phyloP scores from a whole-genome alignment of 2,113 vertebrate species.

The Mormoops blainvillei region DNA sequence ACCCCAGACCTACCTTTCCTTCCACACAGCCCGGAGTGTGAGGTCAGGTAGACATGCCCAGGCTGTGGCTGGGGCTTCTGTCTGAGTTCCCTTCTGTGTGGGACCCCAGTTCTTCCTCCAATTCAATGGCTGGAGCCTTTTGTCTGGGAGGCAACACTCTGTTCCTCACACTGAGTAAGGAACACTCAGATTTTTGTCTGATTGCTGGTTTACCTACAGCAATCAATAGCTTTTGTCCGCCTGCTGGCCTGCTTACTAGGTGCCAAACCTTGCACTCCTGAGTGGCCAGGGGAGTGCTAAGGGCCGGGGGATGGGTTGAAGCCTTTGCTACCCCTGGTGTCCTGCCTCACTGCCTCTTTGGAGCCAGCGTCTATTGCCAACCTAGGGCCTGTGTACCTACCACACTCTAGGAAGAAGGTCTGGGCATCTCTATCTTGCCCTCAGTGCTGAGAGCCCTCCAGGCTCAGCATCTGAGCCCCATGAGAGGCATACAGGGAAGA shows the following conservation, averaged over 20 bases:
- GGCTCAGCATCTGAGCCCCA: neutral
- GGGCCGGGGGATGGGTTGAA: rapidly evolving
- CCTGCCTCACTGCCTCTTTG: neutral
- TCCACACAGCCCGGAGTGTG: neutral
- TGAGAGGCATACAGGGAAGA: neutral
- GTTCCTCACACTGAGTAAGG: no score
- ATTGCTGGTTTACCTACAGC: no score
- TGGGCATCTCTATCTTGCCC: neutral
- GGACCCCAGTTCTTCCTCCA: neutral
- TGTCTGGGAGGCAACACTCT: neutral
- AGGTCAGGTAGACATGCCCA: neutral
- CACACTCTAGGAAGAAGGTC: neutral
- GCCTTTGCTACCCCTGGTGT: neutral
- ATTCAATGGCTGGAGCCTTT: neutral
- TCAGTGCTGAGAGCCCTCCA: neutral
- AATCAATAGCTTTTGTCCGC: neutral
- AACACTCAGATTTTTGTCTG: no score
- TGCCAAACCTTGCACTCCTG: neutral
- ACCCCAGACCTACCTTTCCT: no score
- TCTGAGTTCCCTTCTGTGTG: neutral
- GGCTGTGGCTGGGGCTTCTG: neutral
- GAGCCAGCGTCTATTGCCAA: neutral
- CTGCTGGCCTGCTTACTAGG: neutral
- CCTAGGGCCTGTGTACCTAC: neutral
- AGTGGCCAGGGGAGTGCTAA: neutral